Evolutionary conservation across 2,797 vertebrate genomes (phyloP), one percentile per base, ranked within the genome.

Genomic region (Synaphobranchus kaupii): DNA sequence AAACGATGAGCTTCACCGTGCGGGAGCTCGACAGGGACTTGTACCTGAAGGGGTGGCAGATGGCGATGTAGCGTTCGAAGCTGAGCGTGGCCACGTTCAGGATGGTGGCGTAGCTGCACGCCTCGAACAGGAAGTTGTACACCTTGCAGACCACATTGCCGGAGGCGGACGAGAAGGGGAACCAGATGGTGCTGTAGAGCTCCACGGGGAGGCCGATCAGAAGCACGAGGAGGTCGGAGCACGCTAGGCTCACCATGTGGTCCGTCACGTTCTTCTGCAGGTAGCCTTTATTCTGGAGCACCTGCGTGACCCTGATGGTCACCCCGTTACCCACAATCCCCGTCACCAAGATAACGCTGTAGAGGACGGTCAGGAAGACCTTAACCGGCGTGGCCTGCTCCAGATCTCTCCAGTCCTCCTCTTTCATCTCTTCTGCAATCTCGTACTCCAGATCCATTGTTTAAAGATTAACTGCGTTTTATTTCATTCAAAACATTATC

Each of bases 221-320:
- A 34, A 99, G 96, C 81, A 99, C 97, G 92, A 99, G 88, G 85
- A 99, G 91, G 90, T 99, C 98, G 0, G 98, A 99, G 91, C 98
- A 98, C 0, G 98, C 97, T 92, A 99, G 92, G 84, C 98, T 99
- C 25, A 98, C 96, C 97, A 99, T 98, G 93, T 99, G 98, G 90
- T 98, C 96, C 0, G 98, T 97, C 63, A 99, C 98, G 0, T 97
- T 97, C 89, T 98, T 98, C 94, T 98, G 98, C 90, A 99, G 90
- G 93, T 99, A 99, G 78, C 98, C 98, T 0, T 98, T 99, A 47
- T 86, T 94, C 92, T 93, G 95, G 52, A 99, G 92, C 85, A 98
- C 90, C 76, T 94, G 96, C 0, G 97, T 96, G 10, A 95, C 95
- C 10, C 94, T 93, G 91, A 99, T 98, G 4, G 98, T 99, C 87